Percentiles rank a stretch among this genome's conserved stretches.
These are phyloP conservation scores for Gopherus evgoodei DNA, from an alignment of 2,113 vertebrate genomes.

Conservation along the genomic window DNA sequence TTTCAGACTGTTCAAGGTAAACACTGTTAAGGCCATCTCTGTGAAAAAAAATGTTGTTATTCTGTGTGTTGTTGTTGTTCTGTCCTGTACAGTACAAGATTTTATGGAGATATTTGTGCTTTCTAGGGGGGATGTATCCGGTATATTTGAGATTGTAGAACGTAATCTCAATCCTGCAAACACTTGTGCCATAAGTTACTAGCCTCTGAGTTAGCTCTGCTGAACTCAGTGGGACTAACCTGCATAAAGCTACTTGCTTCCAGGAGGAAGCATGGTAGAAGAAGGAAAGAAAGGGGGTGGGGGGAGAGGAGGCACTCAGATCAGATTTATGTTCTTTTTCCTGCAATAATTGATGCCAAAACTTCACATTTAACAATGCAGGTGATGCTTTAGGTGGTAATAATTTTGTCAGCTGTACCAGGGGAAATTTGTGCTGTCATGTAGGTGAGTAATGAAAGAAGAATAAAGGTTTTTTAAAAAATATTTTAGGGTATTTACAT, in stretches of 20 bases:
- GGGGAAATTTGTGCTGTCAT: background rate
- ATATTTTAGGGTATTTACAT: background rate
- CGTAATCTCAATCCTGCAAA: background rate
- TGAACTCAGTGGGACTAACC: background rate
- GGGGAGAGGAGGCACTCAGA: background rate
- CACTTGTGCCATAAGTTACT: background rate
- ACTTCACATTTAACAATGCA: background rate
- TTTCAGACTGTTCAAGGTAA: background rate
- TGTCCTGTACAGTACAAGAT: background rate
- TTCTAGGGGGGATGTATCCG: background rate
- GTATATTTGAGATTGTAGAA: background rate
- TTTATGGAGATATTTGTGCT: background rate
- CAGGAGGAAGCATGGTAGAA: background rate
- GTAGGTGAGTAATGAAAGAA: background rate
- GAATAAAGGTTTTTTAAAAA: background rate
- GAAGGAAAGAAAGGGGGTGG: background rate
- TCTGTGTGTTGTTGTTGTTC: background rate
- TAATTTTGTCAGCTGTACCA: background rate
- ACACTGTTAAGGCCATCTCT: background rate
- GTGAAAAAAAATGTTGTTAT: background rate
- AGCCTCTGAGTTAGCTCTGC: background rate
- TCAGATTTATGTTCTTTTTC: accelerated
- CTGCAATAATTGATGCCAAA: background rate
- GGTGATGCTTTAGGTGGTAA: background rate
- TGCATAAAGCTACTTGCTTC: background rate